A percentile compares a stretch with the other conserved stretches of the same genome.
Conservation (phyloP, 1,140 invertebrate species). For the Euura lappo region DNA sequence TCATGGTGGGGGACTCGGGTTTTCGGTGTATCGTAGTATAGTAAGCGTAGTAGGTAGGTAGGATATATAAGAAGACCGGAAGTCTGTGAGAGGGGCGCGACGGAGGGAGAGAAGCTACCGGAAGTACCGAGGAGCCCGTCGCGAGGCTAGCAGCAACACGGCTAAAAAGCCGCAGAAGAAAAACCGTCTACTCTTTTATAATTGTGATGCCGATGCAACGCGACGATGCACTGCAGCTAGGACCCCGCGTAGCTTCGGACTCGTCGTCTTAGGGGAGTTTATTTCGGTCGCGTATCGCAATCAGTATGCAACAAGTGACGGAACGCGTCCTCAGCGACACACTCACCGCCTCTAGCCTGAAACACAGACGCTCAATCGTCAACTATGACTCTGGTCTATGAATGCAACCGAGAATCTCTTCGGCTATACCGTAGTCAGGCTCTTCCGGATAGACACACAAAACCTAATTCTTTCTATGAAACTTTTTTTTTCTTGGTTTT, state of each 20-base stretch:
- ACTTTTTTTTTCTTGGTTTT: no score
- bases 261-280: constrained; percentile 33
- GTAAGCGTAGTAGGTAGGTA: constrained; percentile 42
- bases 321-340: not conserved
- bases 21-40: constrained; percentile 22
- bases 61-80: constrained; percentile 42
- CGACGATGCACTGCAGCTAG: no score
- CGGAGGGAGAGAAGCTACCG: constrained; percentile 33
- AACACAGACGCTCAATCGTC: no score
- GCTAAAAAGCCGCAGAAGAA: constrained; percentile 16
- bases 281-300: constrained; percentile 49
- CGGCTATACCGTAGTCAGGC: no score
- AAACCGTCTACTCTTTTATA: not conserved
- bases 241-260: not conserved
- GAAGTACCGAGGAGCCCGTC: constrained; percentile 45
- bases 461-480: no score
- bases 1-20: no score
- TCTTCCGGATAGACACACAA: no score
- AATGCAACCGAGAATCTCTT: no score
- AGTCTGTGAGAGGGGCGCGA: constrained; percentile 42
- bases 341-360: no score
- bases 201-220: no score
- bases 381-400: no score
- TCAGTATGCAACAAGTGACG: constrained; percentile 54
- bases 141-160: constrained; percentile 30